Percentiles rank a stretch among this genome's conserved stretches.
phyloP scores from a whole-genome alignment of 2,113 vertebrate genomes.

The Pelusios castaneus region DNA sequence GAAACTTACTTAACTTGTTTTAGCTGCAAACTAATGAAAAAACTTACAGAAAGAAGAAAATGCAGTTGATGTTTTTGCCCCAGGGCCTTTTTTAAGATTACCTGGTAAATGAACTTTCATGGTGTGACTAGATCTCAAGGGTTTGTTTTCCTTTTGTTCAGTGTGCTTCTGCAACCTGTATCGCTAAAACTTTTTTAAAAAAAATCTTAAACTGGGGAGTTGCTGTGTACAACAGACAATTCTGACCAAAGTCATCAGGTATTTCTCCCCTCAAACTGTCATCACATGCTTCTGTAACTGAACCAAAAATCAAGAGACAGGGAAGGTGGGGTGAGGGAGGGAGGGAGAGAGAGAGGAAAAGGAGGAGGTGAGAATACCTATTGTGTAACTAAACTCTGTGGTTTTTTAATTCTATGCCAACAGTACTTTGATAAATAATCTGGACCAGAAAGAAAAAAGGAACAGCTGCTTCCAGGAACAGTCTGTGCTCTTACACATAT shows the following conservation, averaged over 20 bases:
- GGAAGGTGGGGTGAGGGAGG: neutral
- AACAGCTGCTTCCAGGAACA: slow-evolving; percentile 48
- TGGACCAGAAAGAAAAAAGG: slow-evolving; percentile 21
- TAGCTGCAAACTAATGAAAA: neutral
- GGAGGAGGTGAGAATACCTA: neutral
- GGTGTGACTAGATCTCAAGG: neutral
- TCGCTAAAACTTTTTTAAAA: neutral
- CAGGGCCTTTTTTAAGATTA: neutral
- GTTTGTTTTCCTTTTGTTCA: neutral
- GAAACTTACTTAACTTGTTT: neutral
- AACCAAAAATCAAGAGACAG: neutral
- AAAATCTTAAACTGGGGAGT: neutral
- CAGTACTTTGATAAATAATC: slow-evolving; percentile 6
- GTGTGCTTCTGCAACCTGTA: neutral
- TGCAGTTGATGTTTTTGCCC: neutral
- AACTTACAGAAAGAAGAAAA: neutral
- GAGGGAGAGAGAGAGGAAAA: neutral
- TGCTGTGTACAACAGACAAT: neutral
- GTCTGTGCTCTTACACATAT: slow-evolving; percentile 36
- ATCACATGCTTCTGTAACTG: neutral
- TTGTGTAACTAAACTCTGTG: neutral
- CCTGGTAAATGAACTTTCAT: neutral
- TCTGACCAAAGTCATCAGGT: neutral
- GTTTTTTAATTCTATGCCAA: slow-evolving; percentile 3
- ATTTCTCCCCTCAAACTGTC: neutral